phyloP scores from a whole-genome alignment of 1,140 invertebrate genomes.

The Euura lappo region DNA sequence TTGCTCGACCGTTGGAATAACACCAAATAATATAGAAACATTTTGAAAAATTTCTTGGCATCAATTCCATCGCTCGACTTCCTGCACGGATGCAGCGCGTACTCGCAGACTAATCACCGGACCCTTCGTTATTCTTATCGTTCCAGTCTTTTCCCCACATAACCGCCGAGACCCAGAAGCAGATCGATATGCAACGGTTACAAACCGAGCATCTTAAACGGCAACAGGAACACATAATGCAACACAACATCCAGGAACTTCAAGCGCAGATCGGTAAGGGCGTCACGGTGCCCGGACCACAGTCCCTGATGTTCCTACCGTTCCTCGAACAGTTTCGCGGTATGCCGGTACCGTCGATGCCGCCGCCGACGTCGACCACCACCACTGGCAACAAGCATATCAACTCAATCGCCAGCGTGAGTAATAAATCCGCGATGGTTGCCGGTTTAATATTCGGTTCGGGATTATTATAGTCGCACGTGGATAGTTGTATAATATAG shows the following conservation, averaged over 20 bases:
- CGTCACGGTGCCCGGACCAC: slow-evolving; percentile 54
- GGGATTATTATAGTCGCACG: neutral
- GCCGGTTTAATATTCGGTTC: neutral
- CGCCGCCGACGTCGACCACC: slow-evolving; percentile 53
- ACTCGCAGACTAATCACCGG: neutral
- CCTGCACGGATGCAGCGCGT: neutral
- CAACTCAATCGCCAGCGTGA: slow-evolving; percentile 58
- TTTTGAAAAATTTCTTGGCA: too few relatives aligned
- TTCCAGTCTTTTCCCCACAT: slow-evolving; percentile 57
- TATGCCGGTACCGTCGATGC: slow-evolving; percentile 46
- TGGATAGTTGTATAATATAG: neutral
- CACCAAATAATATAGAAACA: neutral
- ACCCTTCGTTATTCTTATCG: slow-evolving; percentile 15
- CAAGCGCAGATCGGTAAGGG: slow-evolving; percentile 61
- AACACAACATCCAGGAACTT: slow-evolving; percentile 65
- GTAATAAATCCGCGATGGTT: slow-evolving; percentile 19
- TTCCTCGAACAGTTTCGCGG: slow-evolving; percentile 65
- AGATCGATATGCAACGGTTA: slow-evolving; percentile 61
- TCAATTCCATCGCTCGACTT: neutral
- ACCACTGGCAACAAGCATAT: slow-evolving; percentile 58
- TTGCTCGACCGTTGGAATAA: neutral
- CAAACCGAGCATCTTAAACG: slow-evolving; percentile 61
- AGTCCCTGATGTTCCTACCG: slow-evolving; percentile 67
- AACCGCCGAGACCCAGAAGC: slow-evolving; percentile 58
- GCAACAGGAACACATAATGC: slow-evolving; percentile 62